phyloP scores from a whole-genome alignment of 2,113 vertebrate genomes.

The Camelus dromedarius region DNA sequence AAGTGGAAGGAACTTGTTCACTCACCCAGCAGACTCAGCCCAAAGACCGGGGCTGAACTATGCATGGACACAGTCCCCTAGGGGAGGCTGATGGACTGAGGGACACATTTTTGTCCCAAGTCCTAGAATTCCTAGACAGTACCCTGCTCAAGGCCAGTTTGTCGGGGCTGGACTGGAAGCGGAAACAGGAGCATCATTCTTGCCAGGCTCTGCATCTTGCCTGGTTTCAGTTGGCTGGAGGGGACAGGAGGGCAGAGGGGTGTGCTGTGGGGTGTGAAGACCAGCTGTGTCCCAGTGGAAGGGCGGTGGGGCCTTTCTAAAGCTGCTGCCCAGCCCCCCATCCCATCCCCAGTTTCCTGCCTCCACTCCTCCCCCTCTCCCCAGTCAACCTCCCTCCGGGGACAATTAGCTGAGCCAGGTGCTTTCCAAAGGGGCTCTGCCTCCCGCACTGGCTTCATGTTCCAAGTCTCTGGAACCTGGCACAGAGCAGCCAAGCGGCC shows the following conservation, averaged over 20 bases:
- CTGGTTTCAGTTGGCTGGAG: not conserved
- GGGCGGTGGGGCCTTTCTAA: not conserved
- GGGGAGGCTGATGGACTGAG: not conserved
- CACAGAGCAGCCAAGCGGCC: constrained; percentile 73
- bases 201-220: not conserved
- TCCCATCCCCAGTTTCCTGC: constrained; percentile 47
- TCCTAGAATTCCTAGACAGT: constrained; percentile 70
- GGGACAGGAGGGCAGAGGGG: not conserved
- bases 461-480: constrained; percentile 65
- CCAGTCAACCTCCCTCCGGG: constrained; percentile 68
- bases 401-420: constrained; percentile 80
- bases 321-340: constrained; percentile 3
- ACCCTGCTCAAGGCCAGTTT: not conserved
- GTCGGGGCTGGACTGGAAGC: not conserved
- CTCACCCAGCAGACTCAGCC: not conserved
- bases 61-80: not conserved
- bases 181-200: not conserved
- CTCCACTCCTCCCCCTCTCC: not conserved
- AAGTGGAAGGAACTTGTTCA: not conserved
- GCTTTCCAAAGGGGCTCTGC: constrained; percentile 72
- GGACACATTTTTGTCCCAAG: constrained; percentile 54
- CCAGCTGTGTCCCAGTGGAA: not conserved
- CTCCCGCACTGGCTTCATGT: constrained; percentile 15
- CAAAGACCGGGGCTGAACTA: not conserved
- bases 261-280: not conserved